These are phyloP conservation scores for Hypomecis atomaria DNA, from an alignment of 2,888 invertebrate genomes.

Conservation along the genomic window DNA sequence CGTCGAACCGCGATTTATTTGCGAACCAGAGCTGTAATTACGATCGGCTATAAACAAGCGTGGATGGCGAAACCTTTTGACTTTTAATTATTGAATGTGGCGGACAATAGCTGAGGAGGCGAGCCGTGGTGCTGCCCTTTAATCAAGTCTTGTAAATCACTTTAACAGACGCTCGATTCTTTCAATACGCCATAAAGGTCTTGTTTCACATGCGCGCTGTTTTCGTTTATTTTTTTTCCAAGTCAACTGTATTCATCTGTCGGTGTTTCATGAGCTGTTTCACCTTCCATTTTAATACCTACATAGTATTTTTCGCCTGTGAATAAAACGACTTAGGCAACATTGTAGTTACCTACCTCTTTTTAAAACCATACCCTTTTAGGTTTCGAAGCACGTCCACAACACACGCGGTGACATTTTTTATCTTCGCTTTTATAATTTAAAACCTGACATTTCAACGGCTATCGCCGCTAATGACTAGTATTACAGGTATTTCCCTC, in stretches of 20 bases:
- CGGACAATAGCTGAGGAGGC: conserved; percentile 57
- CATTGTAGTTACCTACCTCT: conserved; percentile 12
- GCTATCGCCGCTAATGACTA: conserved; percentile 61
- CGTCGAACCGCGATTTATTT: conserved; percentile 62
- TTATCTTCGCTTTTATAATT: conserved; percentile 55
- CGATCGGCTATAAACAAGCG: conserved; percentile 62
- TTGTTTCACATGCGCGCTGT: conserved; percentile 2
- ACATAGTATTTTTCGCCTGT: conserved; percentile 12
- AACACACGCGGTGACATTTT: conserved; percentile 47
- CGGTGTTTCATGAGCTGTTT: conserved; percentile 3
- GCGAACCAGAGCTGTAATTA: conserved; percentile 65
- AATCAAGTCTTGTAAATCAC: conserved; percentile 62
- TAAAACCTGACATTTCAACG: conserved; percentile 72
- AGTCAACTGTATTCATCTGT: conserved; percentile 3
- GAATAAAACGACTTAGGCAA: conserved; percentile 15
- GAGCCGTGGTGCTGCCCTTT: conserved; percentile 62
- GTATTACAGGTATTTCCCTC: conserved; percentile 38
- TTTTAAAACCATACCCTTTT: conserved; percentile 35
- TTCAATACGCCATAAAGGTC: conserved; percentile 39
- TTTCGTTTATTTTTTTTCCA: conserved; percentile 10
- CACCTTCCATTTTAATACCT: conserved; percentile 7
- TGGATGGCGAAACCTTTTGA: conserved; percentile 66
- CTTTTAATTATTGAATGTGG: conserved; percentile 71
- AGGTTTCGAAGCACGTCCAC: conserved; percentile 40
- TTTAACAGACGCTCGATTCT: conserved; percentile 29